These are phyloP conservation scores for Linurgus olivaceus DNA, from an alignment of 2,797 vertebrate genomes.

Conservation along the genomic window DNA sequence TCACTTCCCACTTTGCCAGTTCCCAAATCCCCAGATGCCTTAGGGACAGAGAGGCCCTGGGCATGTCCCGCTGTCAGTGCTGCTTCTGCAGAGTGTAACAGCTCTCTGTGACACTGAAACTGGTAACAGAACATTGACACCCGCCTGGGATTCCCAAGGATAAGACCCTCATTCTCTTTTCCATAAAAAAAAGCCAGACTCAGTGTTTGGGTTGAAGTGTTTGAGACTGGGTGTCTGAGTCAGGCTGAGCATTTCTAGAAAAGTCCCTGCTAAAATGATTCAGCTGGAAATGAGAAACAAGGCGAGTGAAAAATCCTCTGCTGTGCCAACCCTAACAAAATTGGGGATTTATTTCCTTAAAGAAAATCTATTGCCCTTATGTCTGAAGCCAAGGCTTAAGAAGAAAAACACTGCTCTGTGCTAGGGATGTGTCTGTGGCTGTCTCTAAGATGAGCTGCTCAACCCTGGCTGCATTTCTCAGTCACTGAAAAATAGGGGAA, in stretches of 20 bases:
- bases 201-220: background rate
- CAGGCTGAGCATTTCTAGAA: background rate
- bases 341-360: constrained; percentile 19
- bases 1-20: background rate
- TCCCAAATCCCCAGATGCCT: background rate
- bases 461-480: background rate
- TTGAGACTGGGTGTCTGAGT: background rate
- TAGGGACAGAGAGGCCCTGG: background rate
- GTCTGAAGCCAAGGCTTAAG: background rate
- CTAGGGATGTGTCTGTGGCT: background rate
- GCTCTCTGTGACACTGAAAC: rapidly evolving
- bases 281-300: constrained; percentile 19
- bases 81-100: background rate
- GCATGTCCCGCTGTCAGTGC: rapidly evolving
- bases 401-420: background rate
- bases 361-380: background rate
- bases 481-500: background rate
- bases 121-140: background rate
- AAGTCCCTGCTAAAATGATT: constrained; percentile 27
- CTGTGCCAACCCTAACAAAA: constrained; percentile 35
- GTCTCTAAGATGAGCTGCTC: background rate
- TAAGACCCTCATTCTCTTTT: background rate
- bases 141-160: background rate
- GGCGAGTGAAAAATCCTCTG: background rate
- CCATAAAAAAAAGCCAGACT: background rate